Evolutionary conservation across 2,888 invertebrate genomes (phyloP), one percentile per base, ranked within the genome.

Genomic region (Andrena hattorfiana): DNA sequence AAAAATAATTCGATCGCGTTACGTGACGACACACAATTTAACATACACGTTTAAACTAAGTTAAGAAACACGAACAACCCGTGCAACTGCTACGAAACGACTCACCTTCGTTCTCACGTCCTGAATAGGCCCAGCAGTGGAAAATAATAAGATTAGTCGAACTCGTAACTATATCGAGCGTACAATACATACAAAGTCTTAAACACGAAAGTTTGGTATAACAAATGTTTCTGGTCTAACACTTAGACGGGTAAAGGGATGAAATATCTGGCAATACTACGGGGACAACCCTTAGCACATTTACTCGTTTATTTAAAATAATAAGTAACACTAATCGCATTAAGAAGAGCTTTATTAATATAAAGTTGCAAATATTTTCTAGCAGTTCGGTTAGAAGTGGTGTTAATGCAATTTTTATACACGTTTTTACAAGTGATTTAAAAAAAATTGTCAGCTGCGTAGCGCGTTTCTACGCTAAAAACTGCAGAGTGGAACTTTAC

Each of bases 91-190:
- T 76, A 85, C 77, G 49, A 81, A 85, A 85, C 85, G 85, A 92
- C 94, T 94, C 92, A 95, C 95, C 94, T 95, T 95, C 85, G 95
- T 95, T 90, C 95, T 94, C 86, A 94, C 93, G 92, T 95, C 95
- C 95, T 95, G 91, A 80, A 89, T 87, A 83, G 87, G 85, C 77
- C 84, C 82, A 81, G 87, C 85, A 83, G 81, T 84, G 82, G 76
- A 85, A 86, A 90, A 90, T 90, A 92, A 92, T 86, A 77, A 84
- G 88, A 91, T 92, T 92, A 92, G 83, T 88, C 68, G 75, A 82
- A 85, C 80, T 89, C 89, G 87, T 88, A 88, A 90, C 89, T 73
- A 87, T 81, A 81, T 81, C 81, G 82, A 74, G 73, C 81, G 79
- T 48, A n/a, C 68, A 80, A 77, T 77, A 83, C 76, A 64, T 73